Percentiles rank a stretch among this genome's conserved stretches.
Conservation (phyloP, 2,888 invertebrate species). For the Thymelicus acteon region DNA sequence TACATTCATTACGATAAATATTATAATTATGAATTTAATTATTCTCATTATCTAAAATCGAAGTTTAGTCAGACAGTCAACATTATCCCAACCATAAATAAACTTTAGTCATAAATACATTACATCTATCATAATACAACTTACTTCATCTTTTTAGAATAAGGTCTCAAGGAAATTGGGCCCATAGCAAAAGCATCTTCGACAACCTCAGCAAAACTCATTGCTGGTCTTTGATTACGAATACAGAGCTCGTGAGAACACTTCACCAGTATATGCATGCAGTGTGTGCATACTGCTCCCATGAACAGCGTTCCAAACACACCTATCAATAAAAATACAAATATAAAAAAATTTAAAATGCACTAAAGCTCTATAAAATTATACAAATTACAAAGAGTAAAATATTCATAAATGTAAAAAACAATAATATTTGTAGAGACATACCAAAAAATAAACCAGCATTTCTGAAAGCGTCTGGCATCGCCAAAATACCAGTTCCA, state of each 20-base stretch:
- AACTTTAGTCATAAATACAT: too few relatives aligned
- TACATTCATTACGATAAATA: too few relatives aligned
- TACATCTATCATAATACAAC: constrained; percentile 45
- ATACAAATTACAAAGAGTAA: too few relatives aligned
- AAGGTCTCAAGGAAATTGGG: constrained; percentile 86
- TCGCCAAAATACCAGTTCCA: constrained; percentile 98
- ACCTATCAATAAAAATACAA: constrained; percentile 72
- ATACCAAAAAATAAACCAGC: constrained; percentile 93
- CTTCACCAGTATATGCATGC: constrained; percentile 93
- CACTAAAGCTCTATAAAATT: too few relatives aligned
- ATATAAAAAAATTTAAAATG: neutral
- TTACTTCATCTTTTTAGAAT: constrained; percentile 87
- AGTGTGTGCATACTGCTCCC: constrained; percentile 95
- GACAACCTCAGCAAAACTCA: constrained; percentile 92
- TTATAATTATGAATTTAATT: too few relatives aligned
- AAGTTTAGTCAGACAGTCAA: too few relatives aligned
- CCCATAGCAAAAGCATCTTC: constrained; percentile 91
- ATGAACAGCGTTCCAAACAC: constrained; percentile 92
- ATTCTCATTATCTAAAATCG: too few relatives aligned
- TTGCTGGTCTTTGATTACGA: constrained; percentile 87
- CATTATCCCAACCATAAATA: too few relatives aligned
- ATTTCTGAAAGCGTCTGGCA: constrained; percentile 97
- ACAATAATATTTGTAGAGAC: constrained; percentile 42
- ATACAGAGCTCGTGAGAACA: constrained; percentile 91
- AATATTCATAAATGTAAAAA: neutral